phyloP scores from a whole-genome alignment of 2,113 vertebrate genomes.

The Platichthys stellatus region DNA sequence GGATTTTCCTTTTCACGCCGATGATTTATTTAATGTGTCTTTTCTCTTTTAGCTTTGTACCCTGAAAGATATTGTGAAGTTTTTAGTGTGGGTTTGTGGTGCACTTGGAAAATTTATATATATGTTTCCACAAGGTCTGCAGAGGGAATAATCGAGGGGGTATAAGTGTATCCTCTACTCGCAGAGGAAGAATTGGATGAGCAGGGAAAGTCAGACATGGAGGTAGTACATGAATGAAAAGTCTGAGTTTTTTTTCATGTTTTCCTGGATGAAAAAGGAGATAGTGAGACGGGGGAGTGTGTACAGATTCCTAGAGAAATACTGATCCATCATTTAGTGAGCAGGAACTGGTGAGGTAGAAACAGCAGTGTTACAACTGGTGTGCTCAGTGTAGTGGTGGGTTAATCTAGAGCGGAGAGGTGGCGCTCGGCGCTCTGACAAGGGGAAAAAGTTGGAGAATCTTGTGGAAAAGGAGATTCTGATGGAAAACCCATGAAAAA shows the following conservation, averaged over 20 bases:
- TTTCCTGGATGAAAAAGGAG: slow-evolving; percentile 38
- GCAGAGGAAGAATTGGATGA: neutral
- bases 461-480: slow-evolving; percentile 75
- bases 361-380: slow-evolving; percentile 39
- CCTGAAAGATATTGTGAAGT: slow-evolving; percentile 16
- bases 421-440: slow-evolving; percentile 47
- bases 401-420: slow-evolving; percentile 60
- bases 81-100: slow-evolving; percentile 30
- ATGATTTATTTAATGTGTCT: slow-evolving; percentile 46
- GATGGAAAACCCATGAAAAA: slow-evolving; percentile 73
- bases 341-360: neutral
- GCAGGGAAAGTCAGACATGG: too few relatives aligned
- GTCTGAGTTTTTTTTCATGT: neutral
- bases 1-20: slow-evolving; percentile 1
- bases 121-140: neutral
- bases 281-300: slow-evolving; percentile 9
- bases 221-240: too few relatives aligned
- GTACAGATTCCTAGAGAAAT: slow-evolving; percentile 28
- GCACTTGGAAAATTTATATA: slow-evolving; percentile 34
- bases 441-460: slow-evolving; percentile 74
- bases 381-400: slow-evolving; percentile 30
- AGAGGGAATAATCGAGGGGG: slow-evolving; percentile 22
- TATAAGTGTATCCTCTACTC: neutral
- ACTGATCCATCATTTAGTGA: slow-evolving; percentile 56
- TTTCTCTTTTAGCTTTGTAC: slow-evolving; percentile 28